Percentiles rank a stretch among this genome's conserved stretches.
Evolutionary conservation across 1,140 invertebrate genomes (phyloP).

Genomic region (Polyergus mexicanus): DNA sequence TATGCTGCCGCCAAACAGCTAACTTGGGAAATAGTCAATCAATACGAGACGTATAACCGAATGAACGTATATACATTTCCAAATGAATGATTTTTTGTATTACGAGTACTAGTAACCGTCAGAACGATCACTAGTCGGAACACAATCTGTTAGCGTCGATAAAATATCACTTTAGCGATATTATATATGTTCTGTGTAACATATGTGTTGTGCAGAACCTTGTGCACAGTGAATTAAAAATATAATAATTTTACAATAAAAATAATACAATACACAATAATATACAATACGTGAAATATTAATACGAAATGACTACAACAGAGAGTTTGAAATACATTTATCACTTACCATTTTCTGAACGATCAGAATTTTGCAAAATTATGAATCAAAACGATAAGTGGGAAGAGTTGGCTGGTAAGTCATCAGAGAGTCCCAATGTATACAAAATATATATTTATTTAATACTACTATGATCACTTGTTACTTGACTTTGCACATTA

Average conservation of each 20-base stretch:
- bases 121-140: too few relatives aligned
- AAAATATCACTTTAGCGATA: neutral
- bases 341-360: constrained; percentile 90
- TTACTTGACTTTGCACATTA: neutral
- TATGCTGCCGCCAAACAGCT: too few relatives aligned
- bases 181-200: neutral
- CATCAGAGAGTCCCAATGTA: neutral
- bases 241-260: neutral
- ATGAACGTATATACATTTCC: too few relatives aligned
- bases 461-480: neutral
- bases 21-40: too few relatives aligned
- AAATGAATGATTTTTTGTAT: too few relatives aligned
- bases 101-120: too few relatives aligned
- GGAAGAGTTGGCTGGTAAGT: constrained; percentile 90
- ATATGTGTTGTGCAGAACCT: neutral
- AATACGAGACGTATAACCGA: too few relatives aligned
- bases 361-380: constrained; percentile 91
- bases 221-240: neutral
- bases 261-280: neutral
- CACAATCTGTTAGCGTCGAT: neutral
- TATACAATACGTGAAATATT: neutral
- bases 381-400: constrained; percentile 93
- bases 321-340: constrained; percentile 88
- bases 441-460: neutral
- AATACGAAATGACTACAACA: constrained; percentile 3